Evolutionary conservation across 1,140 invertebrate species (phyloP), one percentile per base, ranked within the genome.

Genomic region (Drosophila prosaltans): DNA sequence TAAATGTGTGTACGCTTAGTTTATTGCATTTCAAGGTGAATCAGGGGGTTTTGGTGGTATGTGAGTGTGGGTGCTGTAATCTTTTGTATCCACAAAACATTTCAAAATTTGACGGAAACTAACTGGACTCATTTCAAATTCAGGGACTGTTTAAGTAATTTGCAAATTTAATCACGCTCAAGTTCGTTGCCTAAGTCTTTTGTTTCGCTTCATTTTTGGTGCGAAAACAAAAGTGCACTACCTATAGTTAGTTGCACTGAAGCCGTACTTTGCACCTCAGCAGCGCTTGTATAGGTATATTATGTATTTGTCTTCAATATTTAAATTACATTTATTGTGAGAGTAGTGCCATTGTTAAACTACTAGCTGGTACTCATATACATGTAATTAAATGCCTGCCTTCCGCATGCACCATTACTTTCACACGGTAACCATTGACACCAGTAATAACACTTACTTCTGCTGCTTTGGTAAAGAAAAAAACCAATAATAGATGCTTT

Each of bases 211-310:
- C 54, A 41, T 55, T 40, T 51, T 63, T 51, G 21, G 59, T 75
- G 69, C 58, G 63, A 85, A 85, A 86, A 81, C 68, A 80, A 89
- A 88, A 88, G 77, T 89, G 73, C 68, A 80, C 67, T 45, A 45
- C 48, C 30, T 45, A 59, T 41, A 26, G 28, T 59, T 68, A 63
- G 64, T 45, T 73, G 75, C 69, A 72, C 58, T 68, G 65, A 69
- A 81, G 74, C 59, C 59, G 26, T 54, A 61, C 54, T 7, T 88
- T 88, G 72, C 84, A 54, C 65, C 84, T 89, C 64, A 30, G n/a
- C 39, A 67, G 30, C 69, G 51, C 4, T 30, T 30, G 2, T 30
- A 30, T 30, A 30, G 16, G 16, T 32, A 26, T 30, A 39, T 58
- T 26, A 40, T 45, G 21, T 41, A 58, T 64, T 40, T 65, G 57